Evolutionary conservation across 2,113 vertebrate species (phyloP).

Genomic region (Octodon degus): DNA sequence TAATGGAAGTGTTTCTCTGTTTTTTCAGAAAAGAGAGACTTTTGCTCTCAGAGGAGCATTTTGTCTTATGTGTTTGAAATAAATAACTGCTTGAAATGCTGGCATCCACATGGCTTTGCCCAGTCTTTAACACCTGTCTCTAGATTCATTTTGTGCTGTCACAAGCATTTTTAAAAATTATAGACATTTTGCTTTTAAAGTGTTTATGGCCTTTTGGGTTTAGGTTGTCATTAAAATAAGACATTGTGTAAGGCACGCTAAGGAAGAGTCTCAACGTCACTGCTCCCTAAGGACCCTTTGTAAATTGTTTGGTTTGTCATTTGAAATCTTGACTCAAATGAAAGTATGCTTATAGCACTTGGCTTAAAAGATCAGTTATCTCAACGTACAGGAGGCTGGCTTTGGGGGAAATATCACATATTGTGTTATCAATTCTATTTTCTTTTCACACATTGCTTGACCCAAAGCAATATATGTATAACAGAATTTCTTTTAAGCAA

Average conservation of each 20-base stretch:
- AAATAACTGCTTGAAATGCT: not conserved
- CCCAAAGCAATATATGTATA: rapidly evolving
- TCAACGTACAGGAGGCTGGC: not conserved
- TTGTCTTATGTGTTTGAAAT: not conserved
- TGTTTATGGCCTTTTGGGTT: constrained; percentile 1
- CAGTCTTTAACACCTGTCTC: not conserved
- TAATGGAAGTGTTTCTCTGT: not conserved
- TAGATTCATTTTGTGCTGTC: constrained; percentile 26
- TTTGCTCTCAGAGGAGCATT: not conserved
- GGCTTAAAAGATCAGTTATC: constrained; percentile 8
- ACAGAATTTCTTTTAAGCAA: not conserved
- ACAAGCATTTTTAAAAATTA: not conserved
- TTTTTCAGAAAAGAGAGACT: not conserved
- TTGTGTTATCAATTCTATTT: not conserved
- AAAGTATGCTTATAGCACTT: not conserved
- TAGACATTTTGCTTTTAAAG: constrained; percentile 33
- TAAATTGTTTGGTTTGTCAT: not conserved
- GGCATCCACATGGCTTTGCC: not conserved
- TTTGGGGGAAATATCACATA: not conserved
- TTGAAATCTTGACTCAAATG: not conserved
- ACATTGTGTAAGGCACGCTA: not conserved
- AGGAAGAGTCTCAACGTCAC: not conserved
- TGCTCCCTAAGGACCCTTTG: not conserved
- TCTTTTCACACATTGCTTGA: not conserved
- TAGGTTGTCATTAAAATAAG: not conserved